Evolutionary conservation across 2,888 invertebrate genomes (phyloP), one percentile per base, ranked within the genome.

Genomic region (Stenichneumon culpator): DNA sequence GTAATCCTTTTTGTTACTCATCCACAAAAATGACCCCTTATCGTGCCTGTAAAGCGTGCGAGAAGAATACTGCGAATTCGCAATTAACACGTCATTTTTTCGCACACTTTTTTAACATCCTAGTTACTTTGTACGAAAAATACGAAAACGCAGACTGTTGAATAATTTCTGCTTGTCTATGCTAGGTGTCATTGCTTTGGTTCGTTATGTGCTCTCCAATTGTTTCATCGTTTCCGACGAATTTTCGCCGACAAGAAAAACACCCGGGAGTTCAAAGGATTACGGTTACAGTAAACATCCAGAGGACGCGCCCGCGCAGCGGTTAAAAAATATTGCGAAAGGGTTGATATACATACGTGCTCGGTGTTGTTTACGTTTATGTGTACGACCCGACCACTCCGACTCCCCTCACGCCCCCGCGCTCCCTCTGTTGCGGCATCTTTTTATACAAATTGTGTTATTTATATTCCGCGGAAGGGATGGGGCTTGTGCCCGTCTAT

Each of bases 401-500:
- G n/a, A 52, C 57, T 52, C 19, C 52, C 22, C 1, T 39, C 39
- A 9, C 54, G 7, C 54, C 19, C 19, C 25, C 25, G 4, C 11
- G 11, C 57, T 25, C 57, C 22, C 25, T 22, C 63, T 32, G 28
- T n/a, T 16, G 5, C 63, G 16, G 63, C 16, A 67, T 67, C 19
- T 67, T 83, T 90, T 90, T 87, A 89, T 87, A 89, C 87, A 89
- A 90, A 90, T 88, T 87, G 87, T 80, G 88, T 87, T 89, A 90
- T 90, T 89, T 90, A 87, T 89, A 83, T 79, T 67, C 39, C 67
- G 39, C 63, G 32, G 63, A 67, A 39, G 67, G 39, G 67, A 54
- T 47, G 47, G 60, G 67, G 36, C 28, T 28, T 22, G 54, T 19
- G 32, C n/a, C 16, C 50, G 32, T 67, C 39, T 67, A 67, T 67